phyloP scores from a whole-genome alignment of 2,888 invertebrate species.

The Pseudococcus jackbeardsleyi region DNA sequence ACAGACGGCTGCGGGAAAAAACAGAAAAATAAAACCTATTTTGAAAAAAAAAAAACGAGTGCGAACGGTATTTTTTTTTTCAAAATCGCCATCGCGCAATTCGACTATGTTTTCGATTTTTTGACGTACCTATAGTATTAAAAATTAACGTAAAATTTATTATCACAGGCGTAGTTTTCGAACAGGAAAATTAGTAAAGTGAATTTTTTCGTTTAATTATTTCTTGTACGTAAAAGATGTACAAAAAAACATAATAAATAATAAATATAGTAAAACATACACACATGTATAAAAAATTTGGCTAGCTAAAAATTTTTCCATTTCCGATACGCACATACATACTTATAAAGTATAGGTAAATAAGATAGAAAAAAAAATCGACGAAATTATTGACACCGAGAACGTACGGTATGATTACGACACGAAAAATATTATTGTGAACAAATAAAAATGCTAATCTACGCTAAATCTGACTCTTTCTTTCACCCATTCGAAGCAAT shows the following conservation, averaged over 20 bases:
- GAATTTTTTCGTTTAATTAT: conserved; percentile 12
- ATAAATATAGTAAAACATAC: neutral
- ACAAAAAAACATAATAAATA: neutral
- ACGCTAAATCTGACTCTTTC: conserved; percentile 24
- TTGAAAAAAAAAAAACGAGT: neutral
- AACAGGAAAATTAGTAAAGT: conserved; percentile 50
- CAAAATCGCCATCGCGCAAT: neutral
- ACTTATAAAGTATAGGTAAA: neutral
- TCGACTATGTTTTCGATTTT: neutral
- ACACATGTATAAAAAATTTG: neutral
- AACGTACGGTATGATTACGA: too few relatives aligned
- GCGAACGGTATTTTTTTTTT: neutral
- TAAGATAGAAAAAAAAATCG: neutral
- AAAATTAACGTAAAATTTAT: conserved; percentile 63
- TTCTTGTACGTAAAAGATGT: neutral
- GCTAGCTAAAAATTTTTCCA: conserved; percentile 15
- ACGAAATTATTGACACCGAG: neutral
- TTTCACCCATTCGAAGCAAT: neutral
- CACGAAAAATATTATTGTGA: neutral
- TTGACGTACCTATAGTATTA: conserved; percentile 28
- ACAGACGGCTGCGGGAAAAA: neutral
- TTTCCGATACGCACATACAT: neutral
- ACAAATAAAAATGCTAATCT: neutral
- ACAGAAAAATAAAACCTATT: neutral
- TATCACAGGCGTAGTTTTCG: conserved; percentile 64